phyloP scores from a whole-genome alignment of 2,888 invertebrate genomes.

The Ormyrus nitidulus region DNA sequence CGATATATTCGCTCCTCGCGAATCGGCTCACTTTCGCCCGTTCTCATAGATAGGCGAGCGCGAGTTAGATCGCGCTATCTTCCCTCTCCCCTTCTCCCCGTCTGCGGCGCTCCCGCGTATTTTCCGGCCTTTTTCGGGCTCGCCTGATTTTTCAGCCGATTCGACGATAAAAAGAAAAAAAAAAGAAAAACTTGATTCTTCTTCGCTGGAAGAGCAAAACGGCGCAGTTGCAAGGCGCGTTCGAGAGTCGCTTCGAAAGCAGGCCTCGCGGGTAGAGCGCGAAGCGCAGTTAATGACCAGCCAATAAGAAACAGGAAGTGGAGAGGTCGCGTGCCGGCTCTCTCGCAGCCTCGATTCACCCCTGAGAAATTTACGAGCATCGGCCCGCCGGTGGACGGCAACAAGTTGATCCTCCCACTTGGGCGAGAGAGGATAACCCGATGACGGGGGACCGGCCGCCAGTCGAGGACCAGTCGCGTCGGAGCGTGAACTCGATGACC shows the following conservation, averaged over 20 bases:
- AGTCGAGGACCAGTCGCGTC: background rate
- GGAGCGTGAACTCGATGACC: background rate
- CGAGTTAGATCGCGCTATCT: background rate
- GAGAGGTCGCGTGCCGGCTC: background rate
- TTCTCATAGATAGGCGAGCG: conserved; percentile 28
- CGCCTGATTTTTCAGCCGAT: background rate
- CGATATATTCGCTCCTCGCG: conserved; percentile 28
- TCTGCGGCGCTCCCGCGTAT: background rate
- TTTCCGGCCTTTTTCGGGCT: background rate
- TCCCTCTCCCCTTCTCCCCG: background rate
- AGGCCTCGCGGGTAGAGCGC: too few species aligned
- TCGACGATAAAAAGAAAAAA: background rate
- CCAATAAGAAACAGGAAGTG: background rate
- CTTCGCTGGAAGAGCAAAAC: too few species aligned
- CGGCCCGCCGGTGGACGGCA: background rate
- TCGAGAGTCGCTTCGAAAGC: too few species aligned
- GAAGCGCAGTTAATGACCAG: too few species aligned
- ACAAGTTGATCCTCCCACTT: conserved; percentile 31
- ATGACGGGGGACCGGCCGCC: conserved; percentile 22
- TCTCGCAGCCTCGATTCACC: conserved; percentile 16
- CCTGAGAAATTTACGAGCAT: conserved; percentile 43
- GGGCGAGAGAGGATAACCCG: background rate
- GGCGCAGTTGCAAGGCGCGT: too few species aligned
- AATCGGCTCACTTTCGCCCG: conserved; percentile 40
- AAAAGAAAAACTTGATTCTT: too few species aligned